These are phyloP conservation scores for Hymenochirus boettgeri DNA, from an alignment of 2,113 vertebrate species.

Conservation along the genomic window DNA sequence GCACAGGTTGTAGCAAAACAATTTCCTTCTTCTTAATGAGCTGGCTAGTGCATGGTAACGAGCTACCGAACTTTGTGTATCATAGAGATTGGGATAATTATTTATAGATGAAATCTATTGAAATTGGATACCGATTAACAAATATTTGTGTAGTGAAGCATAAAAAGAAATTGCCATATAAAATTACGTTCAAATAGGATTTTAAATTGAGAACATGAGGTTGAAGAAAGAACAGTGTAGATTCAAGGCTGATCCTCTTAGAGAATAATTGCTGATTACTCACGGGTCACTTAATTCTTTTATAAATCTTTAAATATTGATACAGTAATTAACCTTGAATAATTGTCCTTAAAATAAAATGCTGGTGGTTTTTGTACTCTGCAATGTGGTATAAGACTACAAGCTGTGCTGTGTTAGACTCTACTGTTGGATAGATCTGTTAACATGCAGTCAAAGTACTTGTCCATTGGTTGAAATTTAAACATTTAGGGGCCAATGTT, in stretches of 20 bases:
- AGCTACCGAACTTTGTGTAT: neutral
- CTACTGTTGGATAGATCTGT: no score
- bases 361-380: no score
- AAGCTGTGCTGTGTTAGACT: no score
- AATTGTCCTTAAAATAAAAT: neutral
- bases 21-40: neutral
- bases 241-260: neutral
- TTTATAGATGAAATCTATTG: slow-evolving; percentile 20
- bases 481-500: no score
- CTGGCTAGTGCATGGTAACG: neutral
- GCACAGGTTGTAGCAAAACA: neutral
- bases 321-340: slow-evolving; percentile 17
- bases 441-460: no score
- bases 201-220: slow-evolving; percentile 23
- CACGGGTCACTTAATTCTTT: slow-evolving; percentile 2
- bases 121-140: slow-evolving; percentile 27
- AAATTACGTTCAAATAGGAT: slow-evolving; percentile 20
- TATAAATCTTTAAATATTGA: slow-evolving; percentile 6
- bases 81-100: neutral
- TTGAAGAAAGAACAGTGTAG: neutral
- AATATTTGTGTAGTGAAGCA: slow-evolving; percentile 13
- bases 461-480: no score
- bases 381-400: neutral
- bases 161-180: neutral
- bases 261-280: slow-evolving; percentile 11